Evolutionary conservation across 2,888 invertebrate genomes (phyloP).

Genomic region (Microplitis manilae): DNA sequence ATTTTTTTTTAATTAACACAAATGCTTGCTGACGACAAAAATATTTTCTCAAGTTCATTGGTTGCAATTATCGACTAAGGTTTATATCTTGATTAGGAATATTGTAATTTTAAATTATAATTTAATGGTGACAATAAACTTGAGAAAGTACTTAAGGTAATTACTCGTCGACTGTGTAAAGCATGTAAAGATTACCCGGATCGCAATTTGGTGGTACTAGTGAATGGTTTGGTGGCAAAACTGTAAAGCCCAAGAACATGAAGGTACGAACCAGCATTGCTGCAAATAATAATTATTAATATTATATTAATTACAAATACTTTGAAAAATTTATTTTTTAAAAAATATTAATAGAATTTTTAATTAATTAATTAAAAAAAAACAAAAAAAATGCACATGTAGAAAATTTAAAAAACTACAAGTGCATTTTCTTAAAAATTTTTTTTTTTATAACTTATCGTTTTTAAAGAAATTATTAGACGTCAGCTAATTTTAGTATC

Average conservation of each 20-base stretch:
- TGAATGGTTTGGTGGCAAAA: slow-evolving; percentile 86
- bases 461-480: too few species aligned
- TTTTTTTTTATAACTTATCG: too few species aligned
- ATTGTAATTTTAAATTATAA: too few species aligned
- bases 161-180: slow-evolving; percentile 73
- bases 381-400: too few species aligned
- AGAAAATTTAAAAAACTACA: too few species aligned
- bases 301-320: neutral
- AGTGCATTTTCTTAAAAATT: too few species aligned
- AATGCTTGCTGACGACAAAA: too few species aligned
- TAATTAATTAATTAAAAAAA: too few species aligned
- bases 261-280: slow-evolving; percentile 92
- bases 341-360: too few species aligned
- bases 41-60: slow-evolving; percentile 32
- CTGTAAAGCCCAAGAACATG: slow-evolving; percentile 96
- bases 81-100: slow-evolving; percentile 20
- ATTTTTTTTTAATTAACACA: neutral
- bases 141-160: slow-evolving; percentile 59
- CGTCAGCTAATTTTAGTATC: too few species aligned
- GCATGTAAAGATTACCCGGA: slow-evolving; percentile 78
- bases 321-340: slow-evolving; percentile 1
- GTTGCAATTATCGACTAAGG: slow-evolving; percentile 3
- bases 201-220: slow-evolving; percentile 80
- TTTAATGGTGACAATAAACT: slow-evolving; percentile 53
- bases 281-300: slow-evolving; percentile 63